Evolutionary conservation across 2,113 vertebrate genomes (phyloP), one percentile per base, ranked within the genome.

Genomic region (Numida meleagris): DNA sequence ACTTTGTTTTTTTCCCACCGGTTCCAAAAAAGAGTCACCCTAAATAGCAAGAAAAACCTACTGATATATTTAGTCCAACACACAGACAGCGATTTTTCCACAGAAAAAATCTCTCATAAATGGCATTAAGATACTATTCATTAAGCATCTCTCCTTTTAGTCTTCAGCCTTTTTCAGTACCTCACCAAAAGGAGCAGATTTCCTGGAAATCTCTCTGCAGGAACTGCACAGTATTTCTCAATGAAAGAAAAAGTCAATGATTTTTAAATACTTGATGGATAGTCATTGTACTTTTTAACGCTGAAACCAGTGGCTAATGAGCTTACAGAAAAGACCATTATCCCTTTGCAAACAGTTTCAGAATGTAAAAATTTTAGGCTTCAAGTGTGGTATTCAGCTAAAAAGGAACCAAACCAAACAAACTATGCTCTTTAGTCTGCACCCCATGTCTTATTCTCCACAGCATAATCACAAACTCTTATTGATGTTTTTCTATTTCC

Each of bases 1-100:
- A 96, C 51, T 95, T 82, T 73, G 74, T 31, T 91, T 92, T 96
- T 95, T 96, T 93, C 90, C 91, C 94, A 92, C 88, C 95, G 83
- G 91, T 93, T 90, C 81, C 71, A 96, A 92, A 95, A 91, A 88
- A 86, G n/a, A 91, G 70, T 66, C 70, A 91, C 87, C 19, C 78
- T 92, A 95, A 95, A 93, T 94, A 93, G 93, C 65, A 89, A 89
- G 88, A 88, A 88, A 92, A 14, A 3, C 12, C 73, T 33, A 87
- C 63, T 73, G 86, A 82, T 86, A 96, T 88, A 93, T 89, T 96
- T 96, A 90, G 81, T 89, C 42, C 66, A 92, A 89, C 75, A 89
- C 50, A 93, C 53, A 91, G 65, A 80, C 25, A 86, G 53, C 45
- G 78, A 88, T 67, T 94, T 95, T 90, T 94, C 80, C 94, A 85